Percentiles rank a stretch among this genome's conserved stretches.
phyloP scores from a whole-genome alignment of 1,140 invertebrate species.

The Aphelinus certus region DNA sequence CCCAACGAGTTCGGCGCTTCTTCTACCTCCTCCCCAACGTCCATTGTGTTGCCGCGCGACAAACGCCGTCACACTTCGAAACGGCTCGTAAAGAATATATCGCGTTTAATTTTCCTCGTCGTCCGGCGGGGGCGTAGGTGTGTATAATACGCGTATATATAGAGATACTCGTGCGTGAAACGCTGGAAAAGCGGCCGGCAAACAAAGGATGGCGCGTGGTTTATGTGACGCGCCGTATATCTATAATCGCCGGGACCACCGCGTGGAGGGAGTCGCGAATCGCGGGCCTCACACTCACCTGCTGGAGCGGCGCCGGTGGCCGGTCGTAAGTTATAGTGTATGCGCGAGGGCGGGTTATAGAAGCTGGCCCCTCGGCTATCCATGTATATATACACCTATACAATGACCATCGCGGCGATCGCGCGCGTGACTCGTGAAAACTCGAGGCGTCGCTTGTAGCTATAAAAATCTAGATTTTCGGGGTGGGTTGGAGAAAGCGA shows the following conservation, averaged over 20 bases:
- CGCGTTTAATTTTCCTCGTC: too few relatives aligned
- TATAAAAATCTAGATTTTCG: conserved; percentile 6
- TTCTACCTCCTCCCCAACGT: too few relatives aligned
- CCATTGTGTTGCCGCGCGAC: too few relatives aligned
- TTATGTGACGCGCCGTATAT: conserved; percentile 54
- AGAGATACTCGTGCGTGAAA: conserved; percentile 36
- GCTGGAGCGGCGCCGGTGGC: background rate
- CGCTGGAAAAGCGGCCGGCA: conserved; percentile 43
- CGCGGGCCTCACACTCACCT: conserved; percentile 7
- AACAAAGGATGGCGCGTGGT: conserved; percentile 40
- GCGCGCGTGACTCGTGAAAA: conserved; percentile 36
- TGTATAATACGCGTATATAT: too few relatives aligned
- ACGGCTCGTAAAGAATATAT: conserved; percentile 13
- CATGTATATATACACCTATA: too few relatives aligned
- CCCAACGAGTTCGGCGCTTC: too few relatives aligned
- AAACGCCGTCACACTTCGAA: conserved; percentile 37
- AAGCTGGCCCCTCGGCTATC: conserved; percentile 39
- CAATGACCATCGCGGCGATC: conserved; percentile 41
- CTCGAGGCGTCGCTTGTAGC: background rate
- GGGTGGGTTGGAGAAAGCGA: background rate
- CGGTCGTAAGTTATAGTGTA: conserved; percentile 45
- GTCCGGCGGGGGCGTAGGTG: too few relatives aligned
- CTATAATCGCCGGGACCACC: conserved; percentile 44
- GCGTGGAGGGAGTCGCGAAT: conserved; percentile 27
- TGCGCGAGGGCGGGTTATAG: conserved; percentile 30